Evolutionary conservation across 2,113 vertebrate genomes (phyloP), one percentile per base, ranked within the genome.

Genomic region (Montifringilla adamsi): DNA sequence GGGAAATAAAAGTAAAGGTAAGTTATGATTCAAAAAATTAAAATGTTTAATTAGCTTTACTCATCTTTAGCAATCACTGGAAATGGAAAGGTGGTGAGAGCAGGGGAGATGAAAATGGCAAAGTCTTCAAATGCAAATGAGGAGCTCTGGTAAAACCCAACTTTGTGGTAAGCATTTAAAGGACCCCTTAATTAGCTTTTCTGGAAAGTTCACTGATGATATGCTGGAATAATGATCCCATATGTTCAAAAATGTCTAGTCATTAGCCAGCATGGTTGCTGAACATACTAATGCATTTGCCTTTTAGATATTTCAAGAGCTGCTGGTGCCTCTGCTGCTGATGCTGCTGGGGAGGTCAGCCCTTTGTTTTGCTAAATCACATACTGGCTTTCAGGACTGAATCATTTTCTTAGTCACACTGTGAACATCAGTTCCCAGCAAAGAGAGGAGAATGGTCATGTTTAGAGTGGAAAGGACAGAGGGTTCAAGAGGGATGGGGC

Each of bases 151-250:
- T 97, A 97, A 97, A 96, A 90, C 95, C 46, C 92, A 96, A 89
- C 96, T 97, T 98, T 98, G 95, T 97, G 96, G 97, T 97, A 97
- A 97, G 96, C 96, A 95, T 97, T 97, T 97, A 97, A 97, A 98
- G 96, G 93, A 77, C 90, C 79, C 89, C 96, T 97, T 98, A 98
- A 98, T 98, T 97, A 98, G 97, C 90, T 97, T 98, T 98, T 98
- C 97, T 98, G 97, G 97, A 98, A 98, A 97, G 93, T 97, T 98
- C 95, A 96, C 94, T 97, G 97, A 95, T 97, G 97, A 96, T 97
- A 96, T 95, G 96, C 97, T 97, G 81, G 95, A 95, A 97, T 97
- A 98, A 98, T 97, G 97, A 97, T 97, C 96, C 96, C 96, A 90
- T 95, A 78, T 97, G 97, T 97, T 97, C 66, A 47, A 93, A 97